Evolutionary conservation across 1,140 invertebrate species (phyloP).

Genomic region (Gerris buenoi): DNA sequence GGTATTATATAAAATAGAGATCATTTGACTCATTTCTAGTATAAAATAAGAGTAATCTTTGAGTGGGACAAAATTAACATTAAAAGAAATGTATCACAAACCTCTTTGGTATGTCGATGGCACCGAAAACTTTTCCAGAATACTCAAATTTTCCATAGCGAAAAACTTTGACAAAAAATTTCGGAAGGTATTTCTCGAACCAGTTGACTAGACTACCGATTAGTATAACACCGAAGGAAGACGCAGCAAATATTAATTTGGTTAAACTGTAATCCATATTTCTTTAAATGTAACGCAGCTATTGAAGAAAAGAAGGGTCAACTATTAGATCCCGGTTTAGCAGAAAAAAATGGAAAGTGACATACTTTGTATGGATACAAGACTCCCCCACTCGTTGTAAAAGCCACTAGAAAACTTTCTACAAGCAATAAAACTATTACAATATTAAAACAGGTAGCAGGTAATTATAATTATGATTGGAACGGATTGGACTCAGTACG

Average conservation of each 20-base stretch:
- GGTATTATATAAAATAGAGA: too few relatives aligned
- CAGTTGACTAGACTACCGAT: constrained; percentile 41
- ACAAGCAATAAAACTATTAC: too few relatives aligned
- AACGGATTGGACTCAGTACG: too few relatives aligned
- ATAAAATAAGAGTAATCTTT: too few relatives aligned
- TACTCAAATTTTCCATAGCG: constrained; percentile 51
- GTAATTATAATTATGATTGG: too few relatives aligned
- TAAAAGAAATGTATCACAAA: too few relatives aligned
- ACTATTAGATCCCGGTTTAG: too few relatives aligned
- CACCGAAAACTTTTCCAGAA: constrained; percentile 33
- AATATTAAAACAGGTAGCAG: too few relatives aligned
- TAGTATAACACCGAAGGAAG: constrained; percentile 31
- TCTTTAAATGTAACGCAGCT: background rate
- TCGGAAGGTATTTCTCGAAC: constrained; percentile 44
- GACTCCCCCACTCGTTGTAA: background rate
- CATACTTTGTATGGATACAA: background rate
- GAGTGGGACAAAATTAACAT: too few relatives aligned
- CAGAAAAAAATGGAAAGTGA: background rate
- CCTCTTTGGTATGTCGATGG: constrained; percentile 51
- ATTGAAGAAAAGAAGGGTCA: too few relatives aligned
- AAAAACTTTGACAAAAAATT: constrained; percentile 40
- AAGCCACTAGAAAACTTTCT: too few relatives aligned
- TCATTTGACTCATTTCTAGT: too few relatives aligned
- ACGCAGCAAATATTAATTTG: constrained; percentile 31
- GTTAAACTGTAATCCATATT: constrained; percentile 37